Base-by-base conservation (phyloP, 2,888 invertebrate species). In the Ochropleura plecta region DNA sequence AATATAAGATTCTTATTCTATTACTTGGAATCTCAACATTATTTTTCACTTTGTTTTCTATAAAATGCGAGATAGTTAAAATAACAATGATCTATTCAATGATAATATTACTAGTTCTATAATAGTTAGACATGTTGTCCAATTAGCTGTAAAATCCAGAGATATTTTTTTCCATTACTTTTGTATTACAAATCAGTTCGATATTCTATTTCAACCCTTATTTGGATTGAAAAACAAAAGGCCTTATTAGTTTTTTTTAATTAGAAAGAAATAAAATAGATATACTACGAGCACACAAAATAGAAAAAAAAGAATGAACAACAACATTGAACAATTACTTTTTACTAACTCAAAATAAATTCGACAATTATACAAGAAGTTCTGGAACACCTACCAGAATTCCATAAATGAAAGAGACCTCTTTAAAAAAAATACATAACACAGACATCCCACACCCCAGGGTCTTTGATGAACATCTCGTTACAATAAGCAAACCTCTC, bases 401-500 rank as follows among this genome's bases (percentile, higher is more conserved):
- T 57, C 51, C 7, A 4, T 49, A 57, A 76, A 79, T 68, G 68
- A 82, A 70, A 82, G 62, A 40, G 18, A 30, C 46, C 62, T 67
- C 42, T 70, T n/a, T 82, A 48, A 76, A 64, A 64, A 62, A 59
- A 64, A 59, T 48, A 60, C 18, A 63, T 44, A 67, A 46, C 42
- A 51, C 55, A 67, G 69, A 46, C 69, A 76, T 53, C 10, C 57
- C 42, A 76, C 71, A 84, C 81, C 81, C 76, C 57, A 46, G 64
- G 55, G 59, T 72, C 84, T 82, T 82, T 81, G 81, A 84, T 84
- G 84, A 82, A 84, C 72, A 67, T 68, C 66, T 67, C 72, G 71
- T 84, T 84, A 84, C 84, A 84, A 84, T 81, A 84, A 84, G 60
- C 62, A 71, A 81, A 76, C 84, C 76, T 81, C 55, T 40, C 55